Evolutionary conservation across 2,113 vertebrate genomes (phyloP), one percentile per base, ranked within the genome.

Genomic region (Gopherus flavomarginatus): DNA sequence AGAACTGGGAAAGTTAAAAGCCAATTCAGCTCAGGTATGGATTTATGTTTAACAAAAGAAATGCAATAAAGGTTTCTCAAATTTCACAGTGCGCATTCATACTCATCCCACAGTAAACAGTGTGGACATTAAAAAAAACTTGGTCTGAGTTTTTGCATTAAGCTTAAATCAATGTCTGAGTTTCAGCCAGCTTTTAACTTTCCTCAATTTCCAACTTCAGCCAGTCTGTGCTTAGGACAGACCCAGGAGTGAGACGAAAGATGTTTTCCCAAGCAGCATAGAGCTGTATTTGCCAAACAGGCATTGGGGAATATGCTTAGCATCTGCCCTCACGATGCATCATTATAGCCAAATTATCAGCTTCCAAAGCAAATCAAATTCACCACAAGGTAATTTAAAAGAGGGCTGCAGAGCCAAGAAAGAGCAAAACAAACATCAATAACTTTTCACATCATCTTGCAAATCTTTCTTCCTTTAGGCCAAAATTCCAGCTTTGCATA

Each of bases 61-160:
- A 86, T 0, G 11, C 31, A 95, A 93, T 50, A 65, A 53, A 79
- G 95, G 93, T 65, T 88, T 83, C 93, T 90, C 92, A 57, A 88
- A 92, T 56, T 96, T 94, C 90, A 95, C 96, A 86, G 44, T 31
- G 27, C 6, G 17, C 89, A 81, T 91, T 57, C 81, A 81, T 24
- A 52, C 2, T 31, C 26, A 14, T 26, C 75, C 26, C 42, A 3
- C 12, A 44, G 75, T 12, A 59, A 57, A 83, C 5, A 6, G 69
- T 0, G 96, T 93, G 87, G 97, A 96, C 93, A 94, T 11, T 72
- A 87, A 95, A 92, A 95, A 92, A 90, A 78, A 2, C 50, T 11
- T 49, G 89, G 79, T 87, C 82, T 59, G 49, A 35, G 17, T 89
- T 95, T 89, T 94, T 50, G 77, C 83, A 86, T n/a, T 72, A 31